phyloP scores from a whole-genome alignment of 2,113 vertebrate species.

The Porphyrio hochstetteri region DNA sequence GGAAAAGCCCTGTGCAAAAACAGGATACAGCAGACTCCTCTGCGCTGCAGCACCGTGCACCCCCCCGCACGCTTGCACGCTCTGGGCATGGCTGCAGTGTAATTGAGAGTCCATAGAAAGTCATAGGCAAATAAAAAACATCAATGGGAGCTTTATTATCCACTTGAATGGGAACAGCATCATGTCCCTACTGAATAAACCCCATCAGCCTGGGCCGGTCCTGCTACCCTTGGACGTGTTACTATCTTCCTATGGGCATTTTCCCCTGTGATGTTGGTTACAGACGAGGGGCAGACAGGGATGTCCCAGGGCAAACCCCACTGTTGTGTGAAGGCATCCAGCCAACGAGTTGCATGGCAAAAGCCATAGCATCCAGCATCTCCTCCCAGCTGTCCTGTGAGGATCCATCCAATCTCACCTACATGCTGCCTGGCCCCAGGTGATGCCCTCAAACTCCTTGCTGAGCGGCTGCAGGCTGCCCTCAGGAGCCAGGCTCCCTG shows the following conservation, averaged over 20 bases:
- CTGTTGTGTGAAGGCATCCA: fast-evolving
- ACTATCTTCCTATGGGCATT: neutral
- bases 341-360: neutral
- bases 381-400: neutral
- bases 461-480: neutral
- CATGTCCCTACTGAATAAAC: neutral
- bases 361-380: neutral
- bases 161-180: neutral
- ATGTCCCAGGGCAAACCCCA: neutral
- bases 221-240: neutral
- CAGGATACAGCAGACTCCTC: constrained; percentile 57
- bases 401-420: neutral
- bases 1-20: constrained; percentile 67
- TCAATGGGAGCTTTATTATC: neutral
- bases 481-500: neutral
- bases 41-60: neutral
- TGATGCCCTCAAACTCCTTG: neutral
- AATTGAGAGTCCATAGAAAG: neutral
- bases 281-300: fast-evolving
- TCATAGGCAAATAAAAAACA: neutral
- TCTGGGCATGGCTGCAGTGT: neutral
- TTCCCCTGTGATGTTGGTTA: neutral
- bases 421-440: neutral
- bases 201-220: neutral
- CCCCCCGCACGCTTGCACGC: neutral